phyloP scores from a whole-genome alignment of 2,113 vertebrate genomes.

The Xiphorhynchus elegans region DNA sequence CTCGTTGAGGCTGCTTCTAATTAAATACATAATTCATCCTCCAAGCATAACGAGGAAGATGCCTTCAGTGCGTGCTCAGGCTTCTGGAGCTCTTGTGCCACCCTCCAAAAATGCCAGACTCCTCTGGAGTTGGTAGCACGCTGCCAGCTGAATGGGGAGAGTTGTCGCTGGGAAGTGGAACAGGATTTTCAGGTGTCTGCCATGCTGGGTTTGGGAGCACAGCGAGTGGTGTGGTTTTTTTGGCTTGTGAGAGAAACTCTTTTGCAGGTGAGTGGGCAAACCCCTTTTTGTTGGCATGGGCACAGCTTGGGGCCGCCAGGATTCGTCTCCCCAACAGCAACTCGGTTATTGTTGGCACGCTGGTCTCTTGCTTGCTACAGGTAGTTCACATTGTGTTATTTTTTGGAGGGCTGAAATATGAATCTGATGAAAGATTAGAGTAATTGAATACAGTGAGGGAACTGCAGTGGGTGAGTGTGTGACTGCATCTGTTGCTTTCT shows the following conservation, averaged over 20 bases:
- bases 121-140: background rate
- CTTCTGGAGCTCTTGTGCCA: background rate
- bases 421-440: background rate
- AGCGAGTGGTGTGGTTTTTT: background rate
- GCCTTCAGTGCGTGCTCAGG: background rate
- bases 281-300: background rate
- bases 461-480: background rate
- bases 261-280: background rate
- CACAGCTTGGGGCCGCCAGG: fast-evolving
- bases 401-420: background rate
- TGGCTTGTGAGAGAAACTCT: background rate
- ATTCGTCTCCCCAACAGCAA: background rate
- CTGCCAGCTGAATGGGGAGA: background rate
- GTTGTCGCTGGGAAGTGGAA: background rate
- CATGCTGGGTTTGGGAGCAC: background rate
- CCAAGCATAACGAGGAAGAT: background rate
- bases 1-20: background rate
- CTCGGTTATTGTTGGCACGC: fast-evolving
- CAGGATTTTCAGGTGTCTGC: constrained; percentile 7
- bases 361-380: background rate
- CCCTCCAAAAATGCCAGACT: background rate
- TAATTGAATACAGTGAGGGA: fast-evolving
- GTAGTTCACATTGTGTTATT: background rate
- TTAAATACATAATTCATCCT: background rate
- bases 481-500: background rate